Evolutionary conservation across 2,113 vertebrate genomes (phyloP).

Genomic region (Odobenus rosmarus): DNA sequence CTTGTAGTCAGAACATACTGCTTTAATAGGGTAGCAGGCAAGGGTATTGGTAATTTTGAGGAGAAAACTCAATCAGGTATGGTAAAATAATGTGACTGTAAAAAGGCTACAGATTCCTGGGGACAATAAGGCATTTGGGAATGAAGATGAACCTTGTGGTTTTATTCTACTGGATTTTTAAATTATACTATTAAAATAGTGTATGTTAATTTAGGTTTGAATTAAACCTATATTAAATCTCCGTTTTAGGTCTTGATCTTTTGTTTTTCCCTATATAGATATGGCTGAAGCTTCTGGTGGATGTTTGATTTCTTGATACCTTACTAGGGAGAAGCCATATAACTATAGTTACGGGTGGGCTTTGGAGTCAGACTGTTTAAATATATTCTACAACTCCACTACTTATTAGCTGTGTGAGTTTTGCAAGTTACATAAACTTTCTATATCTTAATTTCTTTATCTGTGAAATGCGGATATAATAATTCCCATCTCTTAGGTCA

Average conservation of each 20-base stretch:
- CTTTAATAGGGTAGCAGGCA: neutral
- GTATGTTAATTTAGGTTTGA: neutral
- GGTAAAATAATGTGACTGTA: neutral
- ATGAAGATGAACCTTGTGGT: neutral
- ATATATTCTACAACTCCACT: neutral
- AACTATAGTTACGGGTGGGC: neutral
- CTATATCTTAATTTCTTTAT: neutral
- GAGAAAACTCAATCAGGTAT: neutral
- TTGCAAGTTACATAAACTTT: neutral
- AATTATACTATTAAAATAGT: neutral
- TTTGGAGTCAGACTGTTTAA: neutral
- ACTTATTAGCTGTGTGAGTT: neutral
- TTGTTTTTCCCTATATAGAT: neutral
- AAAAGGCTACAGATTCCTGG: neutral
- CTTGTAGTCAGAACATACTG: neutral
- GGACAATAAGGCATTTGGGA: neutral
- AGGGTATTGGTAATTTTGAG: neutral
- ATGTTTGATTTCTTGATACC: slow-evolving; percentile 9
- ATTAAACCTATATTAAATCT: neutral
- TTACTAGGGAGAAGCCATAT: neutral
- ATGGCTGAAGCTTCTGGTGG: neutral
- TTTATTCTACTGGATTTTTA: neutral
- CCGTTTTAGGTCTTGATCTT: neutral
- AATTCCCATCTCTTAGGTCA: neutral
- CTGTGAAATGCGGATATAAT: neutral